Evolutionary conservation across 2,888 invertebrate species (phyloP).

Genomic region (Drosophila koepferae): DNA sequence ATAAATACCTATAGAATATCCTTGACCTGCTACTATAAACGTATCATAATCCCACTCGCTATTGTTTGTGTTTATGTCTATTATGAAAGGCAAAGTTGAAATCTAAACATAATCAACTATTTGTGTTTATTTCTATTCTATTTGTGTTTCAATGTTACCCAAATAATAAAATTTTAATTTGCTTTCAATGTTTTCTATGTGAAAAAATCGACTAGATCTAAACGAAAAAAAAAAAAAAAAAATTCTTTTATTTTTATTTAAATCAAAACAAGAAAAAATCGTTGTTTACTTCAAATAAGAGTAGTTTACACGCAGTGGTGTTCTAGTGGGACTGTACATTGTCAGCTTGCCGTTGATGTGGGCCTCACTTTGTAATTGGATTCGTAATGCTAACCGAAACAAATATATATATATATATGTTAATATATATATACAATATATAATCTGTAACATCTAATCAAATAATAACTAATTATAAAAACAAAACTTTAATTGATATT

Average conservation of each 20-base stretch:
- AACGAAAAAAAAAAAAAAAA: slow-evolving; percentile 33
- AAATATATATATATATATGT: slow-evolving; percentile 20
- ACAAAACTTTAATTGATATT: slow-evolving; percentile 19
- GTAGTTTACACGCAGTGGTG: slow-evolving; percentile 85
- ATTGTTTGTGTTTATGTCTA: slow-evolving; percentile 74
- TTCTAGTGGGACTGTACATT: slow-evolving; percentile 86
- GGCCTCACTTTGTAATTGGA: slow-evolving; percentile 86
- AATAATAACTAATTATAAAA: slow-evolving; percentile 40
- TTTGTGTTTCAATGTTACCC: slow-evolving; percentile 64
- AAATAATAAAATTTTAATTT: slow-evolving; percentile 48
- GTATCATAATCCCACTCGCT: slow-evolving; percentile 76
- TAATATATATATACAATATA: slow-evolving; percentile 10
- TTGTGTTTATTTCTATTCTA: slow-evolving; percentile 58
- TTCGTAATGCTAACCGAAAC: slow-evolving; percentile 75
- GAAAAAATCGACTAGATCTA: slow-evolving; percentile 45
- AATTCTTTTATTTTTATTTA: slow-evolving; percentile 25
- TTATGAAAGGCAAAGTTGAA: slow-evolving; percentile 43
- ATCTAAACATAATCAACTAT: slow-evolving; percentile 40
- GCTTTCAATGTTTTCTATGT: slow-evolving; percentile 64
- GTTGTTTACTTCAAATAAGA: slow-evolving; percentile 84
- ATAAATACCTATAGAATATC: slow-evolving; percentile 21
- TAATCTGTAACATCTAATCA: slow-evolving; percentile 58
- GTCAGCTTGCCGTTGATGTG: slow-evolving; percentile 90
- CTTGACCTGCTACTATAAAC: slow-evolving; percentile 31
- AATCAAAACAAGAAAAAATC: slow-evolving; percentile 56